These are phyloP conservation scores for Lordiphosa andalusiaca DNA, from an alignment of 2,888 invertebrate genomes.

Conservation along the genomic window DNA sequence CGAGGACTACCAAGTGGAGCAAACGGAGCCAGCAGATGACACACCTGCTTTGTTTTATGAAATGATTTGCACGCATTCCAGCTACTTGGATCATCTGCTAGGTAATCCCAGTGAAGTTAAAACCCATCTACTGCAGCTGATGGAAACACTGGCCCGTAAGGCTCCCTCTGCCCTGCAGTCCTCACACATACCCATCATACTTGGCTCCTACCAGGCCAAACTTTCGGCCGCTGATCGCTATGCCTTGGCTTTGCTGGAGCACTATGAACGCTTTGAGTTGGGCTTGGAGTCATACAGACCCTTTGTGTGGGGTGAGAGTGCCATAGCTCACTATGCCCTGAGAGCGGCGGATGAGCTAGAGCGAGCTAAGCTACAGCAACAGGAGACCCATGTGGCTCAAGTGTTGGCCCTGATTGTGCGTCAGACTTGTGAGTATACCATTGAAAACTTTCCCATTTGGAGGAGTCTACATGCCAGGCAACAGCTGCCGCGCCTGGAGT, in stretches of 20 bases:
- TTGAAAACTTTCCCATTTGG: conserved; percentile 86
- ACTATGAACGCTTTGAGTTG: conserved; percentile 86
- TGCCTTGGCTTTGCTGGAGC: conserved; percentile 84
- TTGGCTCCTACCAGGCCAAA: conserved; percentile 90
- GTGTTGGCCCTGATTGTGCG: conserved; percentile 87
- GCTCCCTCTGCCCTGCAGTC: conserved; percentile 84
- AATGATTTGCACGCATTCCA: conserved; percentile 89
- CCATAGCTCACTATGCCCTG: conserved; percentile 88
- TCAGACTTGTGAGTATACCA: conserved; percentile 84
- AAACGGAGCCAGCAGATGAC: conserved; percentile 20
- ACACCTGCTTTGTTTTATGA: conserved; percentile 83
- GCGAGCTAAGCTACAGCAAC: conserved; percentile 82
- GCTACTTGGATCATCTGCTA: conserved; percentile 87
- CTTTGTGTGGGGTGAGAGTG: conserved; percentile 91
- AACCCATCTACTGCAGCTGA: conserved; percentile 84
- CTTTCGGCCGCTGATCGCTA: conserved; percentile 86
- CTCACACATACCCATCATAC: conserved; percentile 87
- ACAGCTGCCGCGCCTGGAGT: conserved; percentile 72
- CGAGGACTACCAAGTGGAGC: conserved; percentile 74
- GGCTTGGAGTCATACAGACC: conserved; percentile 87
- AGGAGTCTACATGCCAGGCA: conserved; percentile 81
- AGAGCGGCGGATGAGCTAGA: conserved; percentile 80
- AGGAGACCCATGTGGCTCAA: conserved; percentile 87
- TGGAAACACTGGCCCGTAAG: conserved; percentile 84
- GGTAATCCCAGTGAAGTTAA: conserved; percentile 81